These are phyloP conservation scores for Chymomyza costata DNA, from an alignment of 1,140 invertebrate species.

Conservation along the genomic window DNA sequence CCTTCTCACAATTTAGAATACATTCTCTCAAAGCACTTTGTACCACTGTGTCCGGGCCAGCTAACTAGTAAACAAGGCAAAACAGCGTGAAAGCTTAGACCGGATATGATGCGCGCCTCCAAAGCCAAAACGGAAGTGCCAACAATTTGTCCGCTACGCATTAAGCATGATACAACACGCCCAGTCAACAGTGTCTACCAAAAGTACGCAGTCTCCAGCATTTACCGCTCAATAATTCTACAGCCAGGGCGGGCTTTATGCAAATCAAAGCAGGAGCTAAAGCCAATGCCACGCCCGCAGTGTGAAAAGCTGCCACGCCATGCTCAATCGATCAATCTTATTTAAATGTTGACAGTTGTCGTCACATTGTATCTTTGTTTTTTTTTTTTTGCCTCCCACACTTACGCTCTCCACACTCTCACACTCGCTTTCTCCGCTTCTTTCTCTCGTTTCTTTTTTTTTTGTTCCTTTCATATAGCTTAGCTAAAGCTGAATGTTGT, in stretches of 20 bases:
- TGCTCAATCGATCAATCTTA: constrained; percentile 64
- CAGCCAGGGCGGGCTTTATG: constrained; percentile 22
- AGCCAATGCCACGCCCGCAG: constrained; percentile 34
- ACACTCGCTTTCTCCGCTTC: no score
- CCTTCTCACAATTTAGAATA: no score
- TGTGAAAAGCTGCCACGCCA: neutral
- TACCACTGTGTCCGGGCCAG: constrained; percentile 2
- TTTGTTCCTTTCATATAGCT: no score
- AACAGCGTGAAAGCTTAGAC: neutral
- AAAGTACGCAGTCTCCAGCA: no score
- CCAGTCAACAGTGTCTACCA: constrained; percentile 8
- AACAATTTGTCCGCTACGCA: constrained; percentile 46
- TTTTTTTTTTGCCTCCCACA: no score
- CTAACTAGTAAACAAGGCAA: constrained; percentile 42
- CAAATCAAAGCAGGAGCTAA: constrained; percentile 36
- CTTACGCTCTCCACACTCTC: no score
- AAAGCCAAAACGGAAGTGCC: constrained; percentile 55
- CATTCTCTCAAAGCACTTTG: no score
- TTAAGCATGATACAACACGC: constrained; percentile 17
- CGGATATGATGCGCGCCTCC: constrained; percentile 20
- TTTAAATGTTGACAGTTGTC: constrained; percentile 73
- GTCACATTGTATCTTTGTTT: constrained; percentile 52
- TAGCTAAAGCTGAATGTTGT: constrained; percentile 22
- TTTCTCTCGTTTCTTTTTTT: no score
- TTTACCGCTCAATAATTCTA: constrained; percentile 12